A percentile compares a stretch with the other conserved stretches of the same genome.
These are phyloP conservation scores for Herpailurus yagouaroundi DNA, from an alignment of 2,113 vertebrate species.

Conservation along the genomic window DNA sequence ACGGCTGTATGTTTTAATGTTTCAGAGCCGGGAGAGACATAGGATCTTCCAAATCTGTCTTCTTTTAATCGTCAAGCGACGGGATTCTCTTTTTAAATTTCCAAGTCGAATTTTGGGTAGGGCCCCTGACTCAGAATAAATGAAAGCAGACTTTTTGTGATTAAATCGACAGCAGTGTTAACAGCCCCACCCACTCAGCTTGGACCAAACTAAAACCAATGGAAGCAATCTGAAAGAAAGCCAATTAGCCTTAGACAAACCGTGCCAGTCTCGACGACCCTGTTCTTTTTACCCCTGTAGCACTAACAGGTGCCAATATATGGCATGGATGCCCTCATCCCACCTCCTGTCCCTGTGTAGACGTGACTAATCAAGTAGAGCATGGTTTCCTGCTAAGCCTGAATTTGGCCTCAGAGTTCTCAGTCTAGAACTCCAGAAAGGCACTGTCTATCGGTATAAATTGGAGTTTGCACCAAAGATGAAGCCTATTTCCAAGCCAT, in stretches of 20 bases:
- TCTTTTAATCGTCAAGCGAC: conserved; percentile 21
- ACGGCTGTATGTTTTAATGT: background rate
- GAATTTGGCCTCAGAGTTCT: background rate
- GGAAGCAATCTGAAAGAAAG: background rate
- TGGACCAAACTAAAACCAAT: background rate
- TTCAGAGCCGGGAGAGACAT: background rate
- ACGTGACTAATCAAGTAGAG: background rate
- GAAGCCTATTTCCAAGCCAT: conserved; percentile 27
- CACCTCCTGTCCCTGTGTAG: background rate
- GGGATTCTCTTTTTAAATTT: background rate
- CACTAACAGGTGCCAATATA: background rate
- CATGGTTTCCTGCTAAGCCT: background rate
- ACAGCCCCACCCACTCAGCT: background rate
- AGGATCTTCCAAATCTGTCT: background rate
- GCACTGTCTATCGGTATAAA: conserved; percentile 5
- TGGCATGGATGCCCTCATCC: background rate
- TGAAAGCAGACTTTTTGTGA: background rate
- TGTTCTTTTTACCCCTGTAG: background rate
- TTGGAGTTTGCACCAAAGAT: background rate
- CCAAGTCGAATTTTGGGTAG: background rate
- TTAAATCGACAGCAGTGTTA: background rate
- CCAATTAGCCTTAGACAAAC: background rate
- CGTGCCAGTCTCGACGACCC: background rate
- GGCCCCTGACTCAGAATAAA: background rate
- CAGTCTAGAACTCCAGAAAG: background rate